Base-by-base conservation (phyloP, 2,113 vertebrate species). In the Trematomus loennbergii region DNA sequence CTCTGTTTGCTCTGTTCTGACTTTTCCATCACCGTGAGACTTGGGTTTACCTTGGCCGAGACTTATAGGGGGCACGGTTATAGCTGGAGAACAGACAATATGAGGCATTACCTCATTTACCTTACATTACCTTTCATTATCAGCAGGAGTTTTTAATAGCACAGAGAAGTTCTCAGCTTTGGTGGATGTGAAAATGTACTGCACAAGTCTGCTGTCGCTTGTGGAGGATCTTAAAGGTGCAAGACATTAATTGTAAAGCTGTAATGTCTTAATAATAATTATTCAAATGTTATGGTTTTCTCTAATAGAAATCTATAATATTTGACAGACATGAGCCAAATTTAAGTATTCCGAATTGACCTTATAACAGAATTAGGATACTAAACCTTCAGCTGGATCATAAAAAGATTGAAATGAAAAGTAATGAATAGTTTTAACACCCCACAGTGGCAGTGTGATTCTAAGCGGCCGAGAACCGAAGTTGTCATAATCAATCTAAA, bases 401-500 rank as follows among this genome's bases (percentile, higher is more conserved):
- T 50, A 66, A 72, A 73, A 68, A 76, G 66, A 81, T 45, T 57
- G 74, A 82, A 75, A 80, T 85, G 29, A 61, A 85, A 85, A 64
- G 20, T 85, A 90, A 79, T 78, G 64, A 84, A 68, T 75, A 76
- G 45, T 69, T 88, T 79, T 53, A 83, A 53, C 63, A 64, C 49
- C 53, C 20, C 18, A 60, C 59, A n/a, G 63, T 77, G 64, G 78
- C 20, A 64, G 67, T 77, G 57, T 68, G 70, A 79, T 75, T 79
- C 76, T 69, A 79, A 86, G 75, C 71, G 52, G 75, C 7, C 3
- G 67, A 90, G 69, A 89, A 82, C 79, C 77, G 46, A 45, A 86
- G 69, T 81, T 87, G 91, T 93, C 89, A 90, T 85, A 85, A 88
- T 91, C 84, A 86, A 89, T 91, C 78, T 81, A 46, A 79, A 80